Conservation (phyloP, 2,797 vertebrate species). For the Adelosebastes latens region DNA sequence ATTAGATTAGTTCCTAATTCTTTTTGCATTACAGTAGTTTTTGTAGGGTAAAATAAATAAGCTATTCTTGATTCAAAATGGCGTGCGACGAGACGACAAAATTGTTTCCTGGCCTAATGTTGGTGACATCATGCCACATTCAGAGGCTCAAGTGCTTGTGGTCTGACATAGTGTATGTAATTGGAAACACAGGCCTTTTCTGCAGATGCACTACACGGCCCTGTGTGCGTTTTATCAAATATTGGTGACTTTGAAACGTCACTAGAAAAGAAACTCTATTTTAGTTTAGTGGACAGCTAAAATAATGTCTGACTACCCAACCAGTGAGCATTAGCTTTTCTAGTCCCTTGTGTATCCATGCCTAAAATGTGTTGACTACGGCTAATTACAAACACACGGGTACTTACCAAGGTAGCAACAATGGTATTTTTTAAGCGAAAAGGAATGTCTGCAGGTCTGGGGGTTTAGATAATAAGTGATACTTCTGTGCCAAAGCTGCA, state of each 20-base stretch:
- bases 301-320: constrained; percentile 41
- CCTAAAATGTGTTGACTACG: constrained; percentile 23
- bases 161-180: constrained; percentile 54
- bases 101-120: constrained; percentile 57
- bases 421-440: constrained; percentile 28
- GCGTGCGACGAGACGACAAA: constrained; percentile 26
- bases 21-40: constrained; percentile 27
- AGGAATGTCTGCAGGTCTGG: constrained; percentile 51
- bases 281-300: constrained; percentile 37
- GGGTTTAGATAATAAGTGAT: constrained; percentile 35
- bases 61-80: constrained; percentile 24
- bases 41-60: constrained; percentile 43
- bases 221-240: constrained; percentile 63
- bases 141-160: constrained; percentile 49
- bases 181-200: constrained; percentile 42
- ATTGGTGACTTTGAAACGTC: constrained; percentile 35
- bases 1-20: constrained; percentile 8
- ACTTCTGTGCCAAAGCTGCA: constrained; percentile 19
- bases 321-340: constrained; percentile 22
- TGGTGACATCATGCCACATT: constrained; percentile 76
- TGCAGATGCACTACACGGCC: constrained; percentile 20
- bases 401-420: constrained; percentile 38
- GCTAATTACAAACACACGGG: constrained; percentile 59
- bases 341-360: constrained; percentile 3
- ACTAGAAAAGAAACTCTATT: constrained; percentile 49